Conservation (phyloP, 2,888 invertebrate species). For the Neuroscelio doddi region DNA sequence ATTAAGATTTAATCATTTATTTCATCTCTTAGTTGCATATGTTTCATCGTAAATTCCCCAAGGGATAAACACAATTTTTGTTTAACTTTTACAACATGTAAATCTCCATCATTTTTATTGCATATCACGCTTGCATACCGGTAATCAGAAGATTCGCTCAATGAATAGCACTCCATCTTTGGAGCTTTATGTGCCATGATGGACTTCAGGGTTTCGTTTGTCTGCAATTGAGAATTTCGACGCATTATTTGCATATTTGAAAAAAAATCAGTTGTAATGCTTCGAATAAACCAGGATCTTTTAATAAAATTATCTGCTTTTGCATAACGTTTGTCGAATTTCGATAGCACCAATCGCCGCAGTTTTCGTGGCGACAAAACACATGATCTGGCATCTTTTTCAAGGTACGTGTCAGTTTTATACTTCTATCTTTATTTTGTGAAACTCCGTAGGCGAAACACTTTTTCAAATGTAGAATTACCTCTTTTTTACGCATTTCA, state of each 20-base stretch:
- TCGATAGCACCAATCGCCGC: constrained; percentile 19
- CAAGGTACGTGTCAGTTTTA: constrained; percentile 3
- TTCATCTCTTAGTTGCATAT: no score
- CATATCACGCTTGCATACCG: constrained; percentile 5
- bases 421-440: constrained; percentile 17
- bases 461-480: constrained; percentile 24
- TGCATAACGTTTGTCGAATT: neutral
- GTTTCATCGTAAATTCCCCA: no score
- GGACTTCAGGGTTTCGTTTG: constrained; percentile 15
- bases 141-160: constrained; percentile 8
- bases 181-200: constrained; percentile 23
- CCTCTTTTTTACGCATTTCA: constrained; percentile 12
- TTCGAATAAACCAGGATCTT: neutral
- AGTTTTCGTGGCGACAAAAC: constrained; percentile 17
- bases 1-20: no score
- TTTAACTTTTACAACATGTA: no score
- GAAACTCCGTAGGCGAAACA: constrained; percentile 21
- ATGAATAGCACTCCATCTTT: constrained; percentile 10
- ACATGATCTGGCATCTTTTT: constrained; percentile 13
- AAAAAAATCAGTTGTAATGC: constrained; percentile 9
- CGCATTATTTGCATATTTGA: constrained; percentile 14
- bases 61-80: no score
- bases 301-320: constrained; percentile 2
- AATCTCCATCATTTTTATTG: constrained; percentile 12
- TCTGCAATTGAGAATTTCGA: constrained; percentile 16